phyloP scores from a whole-genome alignment of 2,113 vertebrate species.

The Cebus imitator region DNA sequence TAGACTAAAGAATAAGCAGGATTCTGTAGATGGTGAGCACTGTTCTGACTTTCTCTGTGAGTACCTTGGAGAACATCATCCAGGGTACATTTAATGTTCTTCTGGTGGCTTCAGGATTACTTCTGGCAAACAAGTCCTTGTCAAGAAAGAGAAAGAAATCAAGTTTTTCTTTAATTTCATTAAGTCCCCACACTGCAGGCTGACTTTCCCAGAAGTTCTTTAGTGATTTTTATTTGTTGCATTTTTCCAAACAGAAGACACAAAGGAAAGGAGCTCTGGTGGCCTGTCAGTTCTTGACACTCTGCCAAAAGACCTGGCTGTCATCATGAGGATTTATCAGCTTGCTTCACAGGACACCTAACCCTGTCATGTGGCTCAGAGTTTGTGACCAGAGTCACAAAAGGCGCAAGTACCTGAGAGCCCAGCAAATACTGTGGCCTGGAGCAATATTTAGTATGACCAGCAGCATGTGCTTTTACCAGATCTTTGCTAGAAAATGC shows the following conservation, averaged over 20 bases:
- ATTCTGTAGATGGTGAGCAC: background rate
- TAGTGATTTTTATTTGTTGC: background rate
- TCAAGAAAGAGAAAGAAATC: background rate
- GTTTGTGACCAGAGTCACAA: background rate
- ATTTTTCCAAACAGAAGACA: slow-evolving; percentile 12
- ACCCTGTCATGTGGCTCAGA: background rate
- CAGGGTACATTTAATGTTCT: slow-evolving; percentile 17
- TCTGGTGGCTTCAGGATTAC: slow-evolving; percentile 16
- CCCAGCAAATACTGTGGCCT: background rate
- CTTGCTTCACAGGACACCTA: background rate
- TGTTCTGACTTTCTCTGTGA: slow-evolving; percentile 10
- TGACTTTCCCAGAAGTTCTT: background rate
- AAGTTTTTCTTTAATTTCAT: background rate
- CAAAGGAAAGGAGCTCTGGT: background rate
- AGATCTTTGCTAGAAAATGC: background rate
- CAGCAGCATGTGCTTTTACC: background rate
- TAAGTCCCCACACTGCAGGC: background rate
- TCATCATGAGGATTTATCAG: background rate
- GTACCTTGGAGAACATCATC: background rate
- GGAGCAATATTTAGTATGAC: background rate
- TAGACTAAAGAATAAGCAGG: background rate
- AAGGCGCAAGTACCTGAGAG: background rate
- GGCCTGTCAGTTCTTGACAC: background rate
- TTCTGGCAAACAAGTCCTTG: background rate
- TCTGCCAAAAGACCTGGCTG: background rate